phyloP scores from a whole-genome alignment of 2,113 vertebrate genomes.

The Lagopus leucura region DNA sequence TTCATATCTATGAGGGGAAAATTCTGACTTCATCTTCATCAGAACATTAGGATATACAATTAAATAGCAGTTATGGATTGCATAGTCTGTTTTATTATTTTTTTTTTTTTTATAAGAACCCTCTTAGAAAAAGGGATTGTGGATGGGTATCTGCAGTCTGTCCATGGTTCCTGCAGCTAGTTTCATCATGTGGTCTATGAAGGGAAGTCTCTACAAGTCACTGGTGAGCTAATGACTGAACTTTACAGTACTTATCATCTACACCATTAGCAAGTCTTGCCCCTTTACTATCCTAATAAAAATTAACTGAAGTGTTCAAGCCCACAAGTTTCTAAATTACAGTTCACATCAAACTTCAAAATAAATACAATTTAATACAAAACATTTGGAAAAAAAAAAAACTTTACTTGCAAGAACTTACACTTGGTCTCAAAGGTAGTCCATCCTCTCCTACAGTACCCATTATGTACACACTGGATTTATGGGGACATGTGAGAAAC shows the following conservation, averaged over 20 bases:
- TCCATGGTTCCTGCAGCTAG: not conserved
- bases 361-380: slow-evolving; percentile 58
- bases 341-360: slow-evolving; percentile 16
- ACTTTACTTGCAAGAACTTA: not conserved
- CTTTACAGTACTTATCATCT: not conserved
- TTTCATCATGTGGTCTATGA: not conserved
- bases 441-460: not conserved
- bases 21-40: not conserved
- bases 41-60: not conserved
- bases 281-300: not conserved
- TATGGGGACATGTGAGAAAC: not conserved
- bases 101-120: not conserved
- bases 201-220: not conserved
- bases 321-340: not conserved
- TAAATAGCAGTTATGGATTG: not conserved
- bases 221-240: not conserved
- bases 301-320: not conserved
- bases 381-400: not conserved
- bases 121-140: not conserved
- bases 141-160: not conserved
- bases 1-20: not conserved
- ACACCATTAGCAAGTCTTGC: not conserved
- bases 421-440: not conserved
- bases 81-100: not conserved
- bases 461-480: not conserved